phyloP scores from a whole-genome alignment of 2,888 invertebrate species.

The Emesis furor region DNA sequence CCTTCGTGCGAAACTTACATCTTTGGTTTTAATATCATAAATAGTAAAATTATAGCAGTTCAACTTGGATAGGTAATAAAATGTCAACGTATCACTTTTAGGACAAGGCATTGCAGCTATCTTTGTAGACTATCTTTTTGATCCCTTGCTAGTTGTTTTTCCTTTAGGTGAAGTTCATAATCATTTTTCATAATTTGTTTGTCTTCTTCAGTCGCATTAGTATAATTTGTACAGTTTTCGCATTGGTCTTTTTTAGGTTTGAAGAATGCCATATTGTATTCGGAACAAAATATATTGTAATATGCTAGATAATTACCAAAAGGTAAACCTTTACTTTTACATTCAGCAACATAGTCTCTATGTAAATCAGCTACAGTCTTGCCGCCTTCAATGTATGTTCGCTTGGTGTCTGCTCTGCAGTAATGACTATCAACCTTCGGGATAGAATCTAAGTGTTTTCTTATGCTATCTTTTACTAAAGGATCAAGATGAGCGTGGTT shows the following conservation, averaged over 20 bases:
- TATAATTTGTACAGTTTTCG: neutral
- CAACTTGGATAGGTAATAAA: constrained; percentile 8
- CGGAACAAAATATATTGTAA: constrained; percentile 6
- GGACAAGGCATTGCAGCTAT: neutral
- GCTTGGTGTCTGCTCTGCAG: too few species aligned
- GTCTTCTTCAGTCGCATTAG: neutral
- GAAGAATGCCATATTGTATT: neutral
- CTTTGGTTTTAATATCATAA: neutral
- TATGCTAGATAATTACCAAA: too few species aligned
- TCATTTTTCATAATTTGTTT: neutral
- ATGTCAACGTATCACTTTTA: neutral
- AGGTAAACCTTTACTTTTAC: too few species aligned
- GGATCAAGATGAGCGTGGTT: too few species aligned
- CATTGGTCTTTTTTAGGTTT: constrained; percentile 7
- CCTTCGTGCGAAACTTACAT: neutral
- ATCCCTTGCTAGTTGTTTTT: neutral
- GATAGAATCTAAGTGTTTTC: too few species aligned
- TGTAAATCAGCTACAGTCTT: too few species aligned
- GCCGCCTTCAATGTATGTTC: too few species aligned
- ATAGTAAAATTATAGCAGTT: constrained; percentile 1
- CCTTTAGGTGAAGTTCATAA: neutral
- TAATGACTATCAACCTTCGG: too few species aligned
- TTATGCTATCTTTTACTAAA: too few species aligned
- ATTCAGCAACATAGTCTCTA: too few species aligned
- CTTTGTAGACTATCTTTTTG: neutral